Evolutionary conservation across 1,140 invertebrate genomes (phyloP).

Genomic region (Zeugodacus cucurbitae): DNA sequence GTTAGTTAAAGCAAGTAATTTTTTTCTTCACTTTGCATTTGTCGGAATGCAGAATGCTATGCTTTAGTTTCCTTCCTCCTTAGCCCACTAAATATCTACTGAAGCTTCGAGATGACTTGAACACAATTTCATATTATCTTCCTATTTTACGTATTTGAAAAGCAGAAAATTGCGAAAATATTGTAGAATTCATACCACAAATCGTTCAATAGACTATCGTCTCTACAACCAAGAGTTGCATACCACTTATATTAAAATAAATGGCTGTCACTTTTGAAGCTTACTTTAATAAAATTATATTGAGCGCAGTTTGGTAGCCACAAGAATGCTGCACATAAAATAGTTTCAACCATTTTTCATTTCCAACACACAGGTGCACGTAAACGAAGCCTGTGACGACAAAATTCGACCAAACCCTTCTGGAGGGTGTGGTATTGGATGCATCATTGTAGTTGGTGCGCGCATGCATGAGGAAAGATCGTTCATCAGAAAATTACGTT

Average conservation of each 20-base stretch:
- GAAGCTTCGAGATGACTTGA: too few species aligned
- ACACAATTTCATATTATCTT: too few species aligned
- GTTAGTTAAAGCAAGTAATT: too few species aligned
- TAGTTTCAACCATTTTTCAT: conserved; percentile 3
- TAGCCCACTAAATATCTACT: too few species aligned
- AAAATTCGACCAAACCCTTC: neutral
- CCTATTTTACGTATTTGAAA: too few species aligned
- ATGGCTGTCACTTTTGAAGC: neutral
- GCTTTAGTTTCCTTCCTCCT: too few species aligned
- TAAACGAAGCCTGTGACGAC: neutral
- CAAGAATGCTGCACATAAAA: neutral
- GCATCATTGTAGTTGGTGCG: neutral
- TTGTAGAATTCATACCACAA: neutral
- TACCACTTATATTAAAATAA: neutral
- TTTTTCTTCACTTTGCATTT: too few species aligned
- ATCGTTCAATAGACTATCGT: neutral
- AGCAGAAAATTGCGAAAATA: too few species aligned
- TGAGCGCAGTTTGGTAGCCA: conserved; percentile 4
- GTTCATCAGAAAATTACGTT: conserved; percentile 13
- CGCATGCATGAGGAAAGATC: neutral
- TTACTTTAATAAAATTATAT: conserved; percentile 33
- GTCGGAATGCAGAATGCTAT: too few species aligned
- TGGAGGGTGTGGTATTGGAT: neutral
- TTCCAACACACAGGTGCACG: neutral
- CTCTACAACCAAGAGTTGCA: neutral